These are phyloP conservation scores for Marmota monax DNA, from an alignment of 2,113 vertebrate genomes.

Conservation along the genomic window DNA sequence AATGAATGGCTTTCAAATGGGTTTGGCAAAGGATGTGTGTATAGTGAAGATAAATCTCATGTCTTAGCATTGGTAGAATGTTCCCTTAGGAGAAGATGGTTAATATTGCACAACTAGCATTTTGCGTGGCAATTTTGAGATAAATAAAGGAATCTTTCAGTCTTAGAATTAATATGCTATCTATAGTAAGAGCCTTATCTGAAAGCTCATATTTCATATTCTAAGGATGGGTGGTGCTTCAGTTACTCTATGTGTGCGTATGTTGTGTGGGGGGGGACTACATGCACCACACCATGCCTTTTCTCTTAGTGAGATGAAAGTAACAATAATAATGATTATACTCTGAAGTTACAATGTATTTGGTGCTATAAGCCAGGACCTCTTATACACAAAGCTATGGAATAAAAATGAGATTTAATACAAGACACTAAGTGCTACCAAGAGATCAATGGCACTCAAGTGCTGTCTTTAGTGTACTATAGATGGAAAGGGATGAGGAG, in stretches of 20 bases:
- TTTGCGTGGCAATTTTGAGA: slow-evolving; percentile 3
- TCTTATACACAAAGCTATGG: background rate
- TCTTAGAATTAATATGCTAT: slow-evolving; percentile 43
- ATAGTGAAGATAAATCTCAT: slow-evolving; percentile 57
- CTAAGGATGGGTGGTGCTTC: background rate
- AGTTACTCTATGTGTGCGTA: background rate
- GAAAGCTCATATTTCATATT: slow-evolving; percentile 46
- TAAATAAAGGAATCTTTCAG: slow-evolving; percentile 12
- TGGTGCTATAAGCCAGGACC: background rate
- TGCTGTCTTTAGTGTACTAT: too few species aligned
- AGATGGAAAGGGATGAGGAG: background rate
- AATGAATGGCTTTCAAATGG: slow-evolving; percentile 46
- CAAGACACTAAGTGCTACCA: background rate
- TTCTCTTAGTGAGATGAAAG: background rate
- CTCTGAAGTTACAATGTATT: background rate
- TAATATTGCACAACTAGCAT: slow-evolving; percentile 39
- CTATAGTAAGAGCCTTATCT: background rate
- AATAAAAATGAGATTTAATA: background rate
- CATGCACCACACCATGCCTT: background rate
- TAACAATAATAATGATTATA: background rate
- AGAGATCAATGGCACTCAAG: too few species aligned
- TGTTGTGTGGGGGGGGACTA: background rate
- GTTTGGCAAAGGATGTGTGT: slow-evolving; percentile 44
- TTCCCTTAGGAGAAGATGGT: slow-evolving; percentile 19
- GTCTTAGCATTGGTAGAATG: background rate